phyloP scores from a whole-genome alignment of 2,113 vertebrate species.

The Clarias batrachus region DNA sequence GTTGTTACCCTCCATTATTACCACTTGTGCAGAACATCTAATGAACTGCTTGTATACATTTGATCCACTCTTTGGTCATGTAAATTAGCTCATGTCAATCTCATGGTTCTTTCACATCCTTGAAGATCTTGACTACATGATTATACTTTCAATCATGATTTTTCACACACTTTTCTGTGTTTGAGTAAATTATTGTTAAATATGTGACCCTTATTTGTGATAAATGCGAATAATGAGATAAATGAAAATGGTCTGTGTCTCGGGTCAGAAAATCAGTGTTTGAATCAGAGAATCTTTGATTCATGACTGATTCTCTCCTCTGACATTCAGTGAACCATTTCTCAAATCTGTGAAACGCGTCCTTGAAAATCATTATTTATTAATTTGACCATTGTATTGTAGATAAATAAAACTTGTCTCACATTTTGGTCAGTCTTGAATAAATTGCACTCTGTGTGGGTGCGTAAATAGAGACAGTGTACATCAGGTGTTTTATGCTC shows the following conservation, averaged over 20 bases:
- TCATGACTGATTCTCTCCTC: background rate
- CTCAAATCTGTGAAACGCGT: no score
- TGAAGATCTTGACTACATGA: background rate
- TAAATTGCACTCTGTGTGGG: background rate
- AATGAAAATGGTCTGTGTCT: background rate
- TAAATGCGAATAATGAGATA: background rate
- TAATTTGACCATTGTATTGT: background rate
- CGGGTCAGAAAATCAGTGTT: background rate
- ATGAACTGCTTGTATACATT: background rate
- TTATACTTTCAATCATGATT: background rate
- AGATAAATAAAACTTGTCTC: background rate
- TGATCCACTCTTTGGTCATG: background rate
- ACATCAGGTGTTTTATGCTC: slow-evolving; percentile 22
- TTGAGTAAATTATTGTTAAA: background rate
- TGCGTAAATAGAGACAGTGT: background rate
- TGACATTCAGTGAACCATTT: no score
- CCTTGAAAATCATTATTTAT: background rate
- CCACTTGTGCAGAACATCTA: background rate
- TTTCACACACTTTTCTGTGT: no score
- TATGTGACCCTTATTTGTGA: background rate
- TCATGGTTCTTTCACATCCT: background rate
- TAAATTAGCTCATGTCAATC: background rate
- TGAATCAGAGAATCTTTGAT: background rate
- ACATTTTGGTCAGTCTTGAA: background rate
- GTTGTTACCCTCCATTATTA: no score